Base-by-base conservation (phyloP, 2,113 vertebrate genomes). In the Turnix velox region DNA sequence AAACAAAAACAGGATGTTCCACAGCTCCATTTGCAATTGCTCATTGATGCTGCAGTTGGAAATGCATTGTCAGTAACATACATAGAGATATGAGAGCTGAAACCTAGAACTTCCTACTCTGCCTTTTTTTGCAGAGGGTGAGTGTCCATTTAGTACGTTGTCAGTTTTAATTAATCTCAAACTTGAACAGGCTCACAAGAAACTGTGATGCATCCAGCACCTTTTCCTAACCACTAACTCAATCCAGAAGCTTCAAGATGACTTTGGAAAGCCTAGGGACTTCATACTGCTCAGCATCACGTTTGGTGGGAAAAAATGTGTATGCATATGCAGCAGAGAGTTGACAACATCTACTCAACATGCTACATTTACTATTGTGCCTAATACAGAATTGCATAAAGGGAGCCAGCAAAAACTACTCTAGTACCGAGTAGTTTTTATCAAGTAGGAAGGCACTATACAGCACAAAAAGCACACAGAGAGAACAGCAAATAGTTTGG, bases 231-330 rank as follows among this genome's bases (percentile, higher is more conserved):
- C 45, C 63, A 73, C 77, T 89, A 76, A 82, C 89, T 92, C 84
- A 80, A 84, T 91, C 40, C 87, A 86, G 73, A 95, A 92, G 74
- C 62, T 78, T 72, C 91, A 87, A 20, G 49, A 74, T 93, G 84
- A 87, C 74, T 82, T 87, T 54, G 54, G 39, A 71, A 90, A 83
- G 52, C 54, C 43, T 22, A 24, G 22, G 52, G 46, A 82, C 17
- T 88, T 79, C 68, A 59, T 19, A 80, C 6, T 67, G 48, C 69
- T 85, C 35, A 82, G 62, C 46, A 83, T 20, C 35, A 57, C 24
- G 79, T 93, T 23, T 58, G 49, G 12, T 66, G 59, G n/a, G 28
- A 43, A 83, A 68, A 74, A 37, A 27, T 6, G 20, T 13, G 22
- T 49, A 49, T 42, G 35, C 59, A 37, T 83, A 39, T 4, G 39